Base-by-base conservation (phyloP, 1,140 invertebrate species). In the Drosophila ananassae region DNA sequence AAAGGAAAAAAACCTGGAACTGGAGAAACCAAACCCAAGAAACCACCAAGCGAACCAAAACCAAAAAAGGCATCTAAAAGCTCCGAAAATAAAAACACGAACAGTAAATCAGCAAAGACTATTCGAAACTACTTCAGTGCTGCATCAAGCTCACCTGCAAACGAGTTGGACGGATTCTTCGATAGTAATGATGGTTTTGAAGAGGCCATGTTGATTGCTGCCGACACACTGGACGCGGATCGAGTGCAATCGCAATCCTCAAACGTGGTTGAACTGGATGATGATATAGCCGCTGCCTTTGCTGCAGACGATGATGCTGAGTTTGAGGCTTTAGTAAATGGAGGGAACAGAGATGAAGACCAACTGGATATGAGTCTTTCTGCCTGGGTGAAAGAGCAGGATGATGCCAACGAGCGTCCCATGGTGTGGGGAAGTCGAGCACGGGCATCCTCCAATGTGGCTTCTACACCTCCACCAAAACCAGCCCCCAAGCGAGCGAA, bases 121-220 rank as follows among this genome's bases (percentile, higher is more conserved):
- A 73, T 79, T 30, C 69, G 84, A 24, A 73, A 39, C 50, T 84
- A 60, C 30, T 73, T 77, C 8, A 71, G 21, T 44, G 22, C 39
- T 17, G 30, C 73, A 10, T 12, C 50, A 0, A 52, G 5, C 13
- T 32, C 67, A 21, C 37, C 13, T 2, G 32, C 13, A 9, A 58
- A 6, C n/a, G 54, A 39, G 12, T 13, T 87, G 12, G 75, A 83
- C 66, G 74, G 68, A 2, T 91, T 91, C 52, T 90, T 91, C 37
- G 75, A 87, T 53, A 90, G 77, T 37, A 83, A 91, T 34, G 90
- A 91, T 81, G 89, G 63, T 3, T 90, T 91, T 7, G 90, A 91
- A 37, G 79, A 91, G 39, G 58, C 90, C 34, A 59, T 90, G 52
- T 25, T 80, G 7, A 63, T 60, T 2, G 81, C 67, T 17, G 77